These are phyloP conservation scores for Habropoda laboriosa DNA, from an alignment of 1,140 invertebrate species.

Conservation along the genomic window DNA sequence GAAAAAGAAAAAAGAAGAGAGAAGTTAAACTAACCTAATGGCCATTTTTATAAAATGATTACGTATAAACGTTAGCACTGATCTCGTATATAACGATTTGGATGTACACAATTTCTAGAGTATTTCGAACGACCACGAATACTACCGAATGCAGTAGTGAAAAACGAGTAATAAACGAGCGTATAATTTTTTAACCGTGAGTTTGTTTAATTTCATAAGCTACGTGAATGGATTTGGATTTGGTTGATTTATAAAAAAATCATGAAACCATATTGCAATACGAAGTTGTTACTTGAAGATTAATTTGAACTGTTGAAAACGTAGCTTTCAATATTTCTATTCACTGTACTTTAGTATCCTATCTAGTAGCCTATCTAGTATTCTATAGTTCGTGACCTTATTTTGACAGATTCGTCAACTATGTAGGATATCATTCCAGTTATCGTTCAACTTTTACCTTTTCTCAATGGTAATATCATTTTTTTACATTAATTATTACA, in stretches of 20 bases:
- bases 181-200: neutral
- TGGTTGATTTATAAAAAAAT: neutral
- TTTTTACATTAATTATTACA: neutral
- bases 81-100: neutral
- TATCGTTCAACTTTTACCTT: neutral
- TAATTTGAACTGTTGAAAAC: neutral
- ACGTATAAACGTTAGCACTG: neutral
- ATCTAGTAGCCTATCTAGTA: neutral
- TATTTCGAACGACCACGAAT: neutral
- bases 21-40: slow-evolving; percentile 83
- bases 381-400: neutral
- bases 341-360: no score
- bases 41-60: slow-evolving; percentile 70
- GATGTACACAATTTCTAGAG: neutral
- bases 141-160: neutral
- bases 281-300: neutral
- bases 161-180: neutral
- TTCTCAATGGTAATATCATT: slow-evolving; percentile 24
- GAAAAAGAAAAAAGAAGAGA: neutral
- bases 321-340: neutral
- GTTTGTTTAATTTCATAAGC: neutral
- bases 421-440: neutral
- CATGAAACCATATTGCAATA: neutral
- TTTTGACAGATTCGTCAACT: slow-evolving; percentile 18
- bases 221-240: neutral